A percentile compares a stretch with the other conserved stretches of the same genome.
phyloP scores from a whole-genome alignment of 2,888 invertebrate genomes.

The Lagria hirta region DNA sequence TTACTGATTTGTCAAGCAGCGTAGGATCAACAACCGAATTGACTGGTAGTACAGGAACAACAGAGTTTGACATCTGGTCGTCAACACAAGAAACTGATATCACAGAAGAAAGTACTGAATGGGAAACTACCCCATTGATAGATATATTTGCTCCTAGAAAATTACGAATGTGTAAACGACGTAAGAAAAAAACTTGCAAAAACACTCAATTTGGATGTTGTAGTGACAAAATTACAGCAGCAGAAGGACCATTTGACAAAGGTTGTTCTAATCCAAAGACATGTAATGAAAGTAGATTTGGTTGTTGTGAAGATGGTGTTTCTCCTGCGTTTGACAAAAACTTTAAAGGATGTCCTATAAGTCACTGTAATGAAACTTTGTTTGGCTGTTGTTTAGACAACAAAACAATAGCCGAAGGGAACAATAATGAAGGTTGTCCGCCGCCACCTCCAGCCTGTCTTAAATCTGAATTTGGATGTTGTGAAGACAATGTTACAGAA shows the following conservation, averaged over 20 bases:
- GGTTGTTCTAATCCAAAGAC: conserved; percentile 74
- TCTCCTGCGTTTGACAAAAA: conserved; percentile 73
- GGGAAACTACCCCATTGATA: conserved; percentile 60
- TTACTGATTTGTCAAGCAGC: conserved; percentile 29
- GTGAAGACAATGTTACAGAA: conserved; percentile 72
- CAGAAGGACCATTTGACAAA: conserved; percentile 79
- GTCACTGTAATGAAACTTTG: conserved; percentile 72
- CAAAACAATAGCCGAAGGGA: conserved; percentile 74
- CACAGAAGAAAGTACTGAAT: conserved; percentile 40
- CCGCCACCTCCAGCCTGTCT: conserved; percentile 61
- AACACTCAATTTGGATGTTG: conserved; percentile 80
- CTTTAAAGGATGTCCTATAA: conserved; percentile 73
- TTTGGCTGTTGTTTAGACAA: conserved; percentile 88
- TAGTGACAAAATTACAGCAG: conserved; percentile 73
- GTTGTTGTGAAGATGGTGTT: conserved; percentile 83
- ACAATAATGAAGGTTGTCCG: conserved; percentile 83
- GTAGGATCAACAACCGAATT: conserved; percentile 35
- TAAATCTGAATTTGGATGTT: conserved; percentile 77
- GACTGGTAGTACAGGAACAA: conserved; percentile 31
- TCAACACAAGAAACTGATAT: conserved; percentile 41
- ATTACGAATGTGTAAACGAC: conserved; percentile 61
- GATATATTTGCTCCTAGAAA: conserved; percentile 56
- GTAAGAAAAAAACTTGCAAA: conserved; percentile 60
- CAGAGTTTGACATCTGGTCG: conserved; percentile 41
- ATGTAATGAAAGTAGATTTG: conserved; percentile 72